Conservation (phyloP, 1,140 invertebrate species). For the Cephus cinctus region DNA sequence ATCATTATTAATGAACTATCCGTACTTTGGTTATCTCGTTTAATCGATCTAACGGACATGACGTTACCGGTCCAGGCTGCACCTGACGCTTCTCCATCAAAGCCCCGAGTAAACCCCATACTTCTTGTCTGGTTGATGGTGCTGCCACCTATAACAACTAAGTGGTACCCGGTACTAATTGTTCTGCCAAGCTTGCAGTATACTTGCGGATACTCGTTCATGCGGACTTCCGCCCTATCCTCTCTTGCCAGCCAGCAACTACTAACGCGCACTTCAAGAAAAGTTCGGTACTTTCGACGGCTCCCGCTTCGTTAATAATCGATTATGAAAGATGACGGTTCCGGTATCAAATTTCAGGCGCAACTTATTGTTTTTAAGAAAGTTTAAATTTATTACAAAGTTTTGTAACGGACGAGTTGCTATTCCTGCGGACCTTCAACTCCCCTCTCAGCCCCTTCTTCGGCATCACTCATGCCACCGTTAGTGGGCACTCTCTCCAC, state of each 20-base stretch:
- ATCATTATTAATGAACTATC: too few species aligned
- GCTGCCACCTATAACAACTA: too few species aligned
- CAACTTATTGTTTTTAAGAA: slow-evolving; percentile 43
- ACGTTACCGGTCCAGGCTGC: slow-evolving; percentile 29
- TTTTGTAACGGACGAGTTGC: slow-evolving; percentile 28
- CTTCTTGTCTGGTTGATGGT: not conserved
- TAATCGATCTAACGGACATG: slow-evolving; percentile 37
- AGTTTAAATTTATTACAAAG: slow-evolving; percentile 44
- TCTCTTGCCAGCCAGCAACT: slow-evolving; percentile 10
- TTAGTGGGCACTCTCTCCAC: not conserved
- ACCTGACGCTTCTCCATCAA: slow-evolving; percentile 37
- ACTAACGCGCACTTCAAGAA: slow-evolving; percentile 23
- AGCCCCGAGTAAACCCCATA: not conserved
- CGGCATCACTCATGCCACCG: too few species aligned
- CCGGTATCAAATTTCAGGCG: slow-evolving; percentile 28
- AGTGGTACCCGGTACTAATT: too few species aligned
- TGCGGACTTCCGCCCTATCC: not conserved
- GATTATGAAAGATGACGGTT: slow-evolving; percentile 45
- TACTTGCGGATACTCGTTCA: not conserved
- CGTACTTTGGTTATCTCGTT: too few species aligned
- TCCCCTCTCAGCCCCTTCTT: too few species aligned
- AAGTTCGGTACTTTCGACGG: slow-evolving; percentile 26
- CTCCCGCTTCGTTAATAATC: slow-evolving; percentile 47
- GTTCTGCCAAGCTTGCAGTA: not conserved
- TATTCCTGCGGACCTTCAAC: slow-evolving; percentile 4